Evolutionary conservation across 2,888 invertebrate genomes (phyloP), one percentile per base, ranked within the genome.

Genomic region (Heliothis peltigera): DNA sequence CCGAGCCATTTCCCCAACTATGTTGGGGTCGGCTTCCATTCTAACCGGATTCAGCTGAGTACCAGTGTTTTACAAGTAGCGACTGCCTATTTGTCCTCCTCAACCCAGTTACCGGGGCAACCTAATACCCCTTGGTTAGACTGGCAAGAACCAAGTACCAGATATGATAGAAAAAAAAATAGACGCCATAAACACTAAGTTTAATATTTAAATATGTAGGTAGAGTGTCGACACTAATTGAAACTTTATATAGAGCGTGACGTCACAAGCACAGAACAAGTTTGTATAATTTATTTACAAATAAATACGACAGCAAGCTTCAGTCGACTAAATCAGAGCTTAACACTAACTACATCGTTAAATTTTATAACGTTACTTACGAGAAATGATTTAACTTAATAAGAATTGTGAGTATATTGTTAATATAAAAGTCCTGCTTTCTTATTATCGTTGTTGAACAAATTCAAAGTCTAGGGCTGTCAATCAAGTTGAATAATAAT

Each of bases 401-500:
- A 35, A 51, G 52, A 44, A 46, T 25, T 22, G 32, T 35, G n/a
- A 52, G 25, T 35, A 15, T 53, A 47, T 69, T 47, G 22, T 7
- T 19, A 43, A 62, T 43, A 52, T n/a, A 42, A 46, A 70, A 42
- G 28, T 21, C 19, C 21, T 35, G 0, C 19, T 43, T 57, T 46
- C 57, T 58, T 56, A 17, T 18, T 32, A 72, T 59, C 22, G 12
- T 54, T 52, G 28, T 51, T 8, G 56, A 58, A 65, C 54, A 56
- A 63, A 63, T 62, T 61, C 39, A 49, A 64, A 66, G 54, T 69
- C 68, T 66, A 75, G 70, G 81, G 84, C 86, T 90, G 92, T 94
- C 94, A 92, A 92, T 93, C 93, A 92, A 87, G 82, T 84, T 76
- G 60, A 90, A 91, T 91, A 93, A 93, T 90, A 91, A 89, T 84